These are phyloP conservation scores for Tenualosa thibaudeaui DNA, from an alignment of 2,797 vertebrate species.

Conservation along the genomic window DNA sequence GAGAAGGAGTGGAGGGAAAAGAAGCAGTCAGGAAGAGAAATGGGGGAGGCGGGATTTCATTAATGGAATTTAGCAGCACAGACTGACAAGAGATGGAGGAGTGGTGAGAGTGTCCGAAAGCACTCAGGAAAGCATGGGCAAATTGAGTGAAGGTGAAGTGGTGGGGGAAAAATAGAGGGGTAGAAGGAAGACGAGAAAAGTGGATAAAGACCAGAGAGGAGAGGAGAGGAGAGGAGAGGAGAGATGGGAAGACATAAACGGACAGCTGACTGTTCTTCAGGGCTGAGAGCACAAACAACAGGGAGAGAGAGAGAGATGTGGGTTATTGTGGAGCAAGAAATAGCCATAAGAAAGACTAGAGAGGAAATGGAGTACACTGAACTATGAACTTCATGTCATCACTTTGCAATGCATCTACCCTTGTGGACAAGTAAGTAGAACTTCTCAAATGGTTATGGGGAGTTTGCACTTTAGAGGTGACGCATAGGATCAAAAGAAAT, in stretches of 20 bases:
- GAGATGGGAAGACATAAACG: background rate
- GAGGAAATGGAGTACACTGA: background rate
- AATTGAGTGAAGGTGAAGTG: background rate
- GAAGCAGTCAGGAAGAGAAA: background rate
- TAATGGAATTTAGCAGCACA: background rate
- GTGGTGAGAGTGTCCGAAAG: too few species aligned
- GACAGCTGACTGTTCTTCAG: background rate
- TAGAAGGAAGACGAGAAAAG: background rate
- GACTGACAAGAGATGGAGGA: too few species aligned
- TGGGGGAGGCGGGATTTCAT: background rate
- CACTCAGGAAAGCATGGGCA: background rate
- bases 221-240: background rate
- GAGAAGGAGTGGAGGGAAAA: background rate
- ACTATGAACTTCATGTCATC: background rate
- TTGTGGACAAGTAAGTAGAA: background rate
- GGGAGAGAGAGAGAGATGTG: background rate
- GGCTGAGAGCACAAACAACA: background rate
- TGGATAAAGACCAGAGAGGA: constrained; percentile 47
- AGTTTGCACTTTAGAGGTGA: background rate
- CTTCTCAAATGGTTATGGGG: background rate
- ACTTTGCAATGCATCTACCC: background rate
- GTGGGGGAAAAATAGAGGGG: background rate
- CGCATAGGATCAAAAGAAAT: too few species aligned
- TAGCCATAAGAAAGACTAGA: background rate
- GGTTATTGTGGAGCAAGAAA: background rate